Evolutionary conservation across 37 sponge, comb jelly and placozoan species (phyloP), one percentile per base, ranked within the genome.

Genomic region (Dysidea cf. avara): DNA sequence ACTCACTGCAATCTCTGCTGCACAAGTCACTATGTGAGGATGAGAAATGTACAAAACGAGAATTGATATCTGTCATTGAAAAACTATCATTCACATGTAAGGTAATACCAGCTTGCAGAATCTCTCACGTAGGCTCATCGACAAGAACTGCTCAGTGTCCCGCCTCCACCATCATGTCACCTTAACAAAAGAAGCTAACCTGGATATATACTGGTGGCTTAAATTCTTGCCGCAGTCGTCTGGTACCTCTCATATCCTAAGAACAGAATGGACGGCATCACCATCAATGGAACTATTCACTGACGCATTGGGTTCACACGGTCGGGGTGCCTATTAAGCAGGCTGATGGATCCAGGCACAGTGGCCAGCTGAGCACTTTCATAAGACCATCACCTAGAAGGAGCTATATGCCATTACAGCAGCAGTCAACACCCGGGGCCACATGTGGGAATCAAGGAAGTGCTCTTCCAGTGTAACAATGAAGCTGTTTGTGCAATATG

Each of bases 121-220:
- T 76, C 52, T 76, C 77, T 36, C 39, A 14, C 25, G 77, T n/a
- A 64, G 65, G 24, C 66, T 76, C 17, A 76, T 76, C 34, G 65
- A 43, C 52, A 21, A 21, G n/a, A 11, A 46, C 20, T 21, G n/a
- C 9, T 46, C n/a, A 7, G 29, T 30, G 30, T 18, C 13, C 13
- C 52, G 52, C 16, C 64, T 62, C 32, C 64, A 30, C 31, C n/a
- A n/a, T n/a, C n/a, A n/a, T n/a, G n/a, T n/a, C n/a, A n/a, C n/a
- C n/a, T n/a, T n/a, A n/a, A n/a, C n/a, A n/a, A n/a, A 22, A 11
- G 71, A 77, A 37, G 68, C 76, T 16, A 20, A 56, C 16, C 37
- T 50, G 31, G 85, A 83, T 51, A 14, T 83, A 46, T 28, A 70
- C 36, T 76, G 85, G 85, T 83, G 85, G 85, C 26, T 16, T 13